phyloP scores from a whole-genome alignment of 2,113 vertebrate species.

The zebrafish (Danio rerio) region DNA sequence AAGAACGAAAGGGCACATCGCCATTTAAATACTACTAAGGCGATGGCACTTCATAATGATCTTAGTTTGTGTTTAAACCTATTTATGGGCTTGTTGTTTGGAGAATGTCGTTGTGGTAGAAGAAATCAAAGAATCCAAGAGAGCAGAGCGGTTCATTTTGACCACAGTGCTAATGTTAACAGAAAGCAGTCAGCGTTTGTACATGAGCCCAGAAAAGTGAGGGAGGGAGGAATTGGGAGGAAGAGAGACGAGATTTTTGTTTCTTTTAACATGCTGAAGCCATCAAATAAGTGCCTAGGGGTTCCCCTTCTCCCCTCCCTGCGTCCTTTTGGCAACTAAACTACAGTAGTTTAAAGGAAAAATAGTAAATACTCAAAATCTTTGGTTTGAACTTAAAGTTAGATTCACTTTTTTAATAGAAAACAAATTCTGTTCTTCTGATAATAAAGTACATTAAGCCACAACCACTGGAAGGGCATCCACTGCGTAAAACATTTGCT shows the following conservation, averaged over 20 bases:
- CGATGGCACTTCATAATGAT: slow-evolving; percentile 31
- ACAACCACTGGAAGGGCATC: too few species aligned
- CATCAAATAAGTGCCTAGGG: slow-evolving; percentile 38
- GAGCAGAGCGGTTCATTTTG: background rate
- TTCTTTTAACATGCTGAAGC: slow-evolving; percentile 45
- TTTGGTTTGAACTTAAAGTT: slow-evolving; percentile 33
- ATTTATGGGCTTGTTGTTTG: background rate
- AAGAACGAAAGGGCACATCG: background rate
- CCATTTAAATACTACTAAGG: slow-evolving; percentile 24
- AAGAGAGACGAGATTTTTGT: slow-evolving; percentile 15
- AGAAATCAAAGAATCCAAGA: background rate
- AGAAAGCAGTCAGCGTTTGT: slow-evolving; percentile 45
- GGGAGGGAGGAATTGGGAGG: slow-evolving; percentile 15
- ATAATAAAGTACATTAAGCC: too few species aligned
- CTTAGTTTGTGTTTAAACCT: background rate
- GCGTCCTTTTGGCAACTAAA: slow-evolving; percentile 24
- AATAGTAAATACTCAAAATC: slow-evolving; percentile 41
- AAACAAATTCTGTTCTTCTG: too few species aligned
- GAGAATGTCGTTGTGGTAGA: slow-evolving; percentile 4
- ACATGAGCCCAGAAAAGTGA: slow-evolving; percentile 16
- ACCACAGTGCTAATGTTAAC: slow-evolving; percentile 43
- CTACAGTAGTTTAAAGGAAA: slow-evolving; percentile 8
- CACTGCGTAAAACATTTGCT: too few species aligned
- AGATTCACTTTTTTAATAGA: slow-evolving; percentile 1
- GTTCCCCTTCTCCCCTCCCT: background rate